These are phyloP conservation scores for Peromyscus attwateri DNA, from an alignment of 2,797 vertebrate genomes.

Conservation along the genomic window DNA sequence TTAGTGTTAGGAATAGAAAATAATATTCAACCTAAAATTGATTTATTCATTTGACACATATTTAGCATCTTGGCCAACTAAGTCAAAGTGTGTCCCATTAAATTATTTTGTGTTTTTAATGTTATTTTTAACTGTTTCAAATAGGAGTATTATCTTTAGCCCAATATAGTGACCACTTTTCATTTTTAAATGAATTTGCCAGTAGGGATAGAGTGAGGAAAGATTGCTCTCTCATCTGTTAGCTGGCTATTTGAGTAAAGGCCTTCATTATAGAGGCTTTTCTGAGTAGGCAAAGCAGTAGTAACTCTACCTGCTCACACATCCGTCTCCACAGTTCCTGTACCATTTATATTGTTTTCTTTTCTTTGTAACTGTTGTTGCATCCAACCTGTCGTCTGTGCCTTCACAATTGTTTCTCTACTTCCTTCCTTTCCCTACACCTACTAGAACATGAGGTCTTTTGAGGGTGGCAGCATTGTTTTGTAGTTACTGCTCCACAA, in stretches of 20 bases:
- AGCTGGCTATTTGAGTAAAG: not conserved
- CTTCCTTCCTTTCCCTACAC: too few species aligned
- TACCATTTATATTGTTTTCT: not conserved
- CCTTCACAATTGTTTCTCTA: not conserved
- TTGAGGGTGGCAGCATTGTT: not conserved
- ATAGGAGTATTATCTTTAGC: not conserved
- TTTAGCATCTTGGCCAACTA: not conserved
- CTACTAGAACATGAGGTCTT: not conserved
- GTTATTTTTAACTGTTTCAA: conserved; percentile 7
- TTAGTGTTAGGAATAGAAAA: not conserved
- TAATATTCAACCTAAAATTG: not conserved
- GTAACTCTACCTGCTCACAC: not conserved
- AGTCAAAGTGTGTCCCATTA: not conserved
- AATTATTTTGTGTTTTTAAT: conserved; percentile 25
- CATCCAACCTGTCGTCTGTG: not conserved
- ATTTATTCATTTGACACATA: not conserved
- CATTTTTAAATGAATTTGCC: conserved; percentile 8
- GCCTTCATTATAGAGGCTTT: not conserved
- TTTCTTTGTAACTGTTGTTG: not conserved
- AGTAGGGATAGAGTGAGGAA: not conserved
- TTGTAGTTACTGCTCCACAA: not conserved
- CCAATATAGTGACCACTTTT: not conserved
- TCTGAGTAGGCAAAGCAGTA: not conserved
- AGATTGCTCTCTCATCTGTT: not conserved
- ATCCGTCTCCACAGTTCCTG: not conserved